Evolutionary conservation across 2,797 vertebrate genomes (phyloP).

Genomic region (Mormyrus hasselquistii): DNA sequence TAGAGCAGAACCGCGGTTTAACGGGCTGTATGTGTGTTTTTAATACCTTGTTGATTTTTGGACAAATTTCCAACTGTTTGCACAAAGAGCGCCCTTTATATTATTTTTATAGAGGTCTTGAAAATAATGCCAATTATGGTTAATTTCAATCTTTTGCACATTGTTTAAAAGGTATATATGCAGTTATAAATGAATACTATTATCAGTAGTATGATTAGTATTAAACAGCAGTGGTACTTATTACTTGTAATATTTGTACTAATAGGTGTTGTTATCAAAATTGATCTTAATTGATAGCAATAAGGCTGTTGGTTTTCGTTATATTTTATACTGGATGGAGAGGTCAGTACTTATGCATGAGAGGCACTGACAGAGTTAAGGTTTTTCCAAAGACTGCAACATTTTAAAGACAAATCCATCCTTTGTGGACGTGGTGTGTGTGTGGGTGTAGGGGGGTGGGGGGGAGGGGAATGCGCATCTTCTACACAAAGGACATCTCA

Average conservation of each 20-base stretch:
- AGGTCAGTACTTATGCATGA: background rate
- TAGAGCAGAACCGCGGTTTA: background rate
- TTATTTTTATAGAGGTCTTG: background rate
- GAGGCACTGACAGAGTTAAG: conserved; percentile 21
- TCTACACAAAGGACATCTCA: conserved; percentile 60
- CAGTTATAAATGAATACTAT: background rate
- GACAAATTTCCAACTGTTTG: background rate
- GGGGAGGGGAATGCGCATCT: conserved; percentile 30
- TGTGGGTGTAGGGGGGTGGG: conserved; percentile 6
- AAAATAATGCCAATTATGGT: background rate
- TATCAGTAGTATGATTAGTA: background rate
- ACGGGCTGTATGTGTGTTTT: background rate
- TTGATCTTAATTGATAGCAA: background rate
- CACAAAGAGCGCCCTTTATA: background rate
- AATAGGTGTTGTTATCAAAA: background rate
- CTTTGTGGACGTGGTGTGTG: conserved; percentile 35
- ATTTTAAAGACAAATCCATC: conserved; percentile 34
- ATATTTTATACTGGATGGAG: background rate
- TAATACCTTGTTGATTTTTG: background rate
- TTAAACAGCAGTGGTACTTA: background rate
- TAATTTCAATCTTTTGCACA: background rate
- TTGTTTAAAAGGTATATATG: background rate
- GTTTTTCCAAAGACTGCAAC: conserved; percentile 31
- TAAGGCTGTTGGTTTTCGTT: background rate
- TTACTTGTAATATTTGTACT: background rate